Conservation (phyloP, 2,113 vertebrate species). For the Xiphophorus maculatus region DNA sequence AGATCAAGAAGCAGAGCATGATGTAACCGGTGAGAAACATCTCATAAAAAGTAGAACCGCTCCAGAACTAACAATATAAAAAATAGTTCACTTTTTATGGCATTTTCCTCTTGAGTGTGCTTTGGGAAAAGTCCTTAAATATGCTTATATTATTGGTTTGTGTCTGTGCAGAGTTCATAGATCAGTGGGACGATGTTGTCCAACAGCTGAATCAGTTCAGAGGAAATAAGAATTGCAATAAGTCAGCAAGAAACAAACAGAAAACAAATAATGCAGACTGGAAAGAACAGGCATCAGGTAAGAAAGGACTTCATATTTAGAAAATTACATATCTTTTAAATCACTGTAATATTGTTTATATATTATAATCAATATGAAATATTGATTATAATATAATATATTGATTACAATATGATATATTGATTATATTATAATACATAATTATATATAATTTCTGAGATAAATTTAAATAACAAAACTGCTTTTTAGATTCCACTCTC, state of each 20-base stretch:
- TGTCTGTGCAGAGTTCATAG: constrained; percentile 22
- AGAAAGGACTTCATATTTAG: background rate
- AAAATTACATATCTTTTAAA: background rate
- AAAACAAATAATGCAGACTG: constrained; percentile 26
- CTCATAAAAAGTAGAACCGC: background rate
- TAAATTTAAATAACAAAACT: background rate
- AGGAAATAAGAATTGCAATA: constrained; percentile 18
- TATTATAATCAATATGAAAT: too few species aligned
- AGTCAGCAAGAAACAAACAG: background rate
- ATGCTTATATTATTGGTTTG: background rate
- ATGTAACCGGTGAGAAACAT: constrained; percentile 24
- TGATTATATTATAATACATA: too few species aligned
- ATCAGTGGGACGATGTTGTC: constrained; percentile 1
- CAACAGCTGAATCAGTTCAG: background rate
- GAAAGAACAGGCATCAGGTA: constrained; percentile 38
- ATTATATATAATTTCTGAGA: background rate
- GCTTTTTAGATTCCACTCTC: background rate
- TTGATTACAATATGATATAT: too few species aligned
- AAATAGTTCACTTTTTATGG: background rate
- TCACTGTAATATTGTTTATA: background rate
- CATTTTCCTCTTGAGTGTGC: background rate
- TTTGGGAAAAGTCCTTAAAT: background rate
- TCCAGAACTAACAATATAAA: background rate
- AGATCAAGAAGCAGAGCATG: background rate
- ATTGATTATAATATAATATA: too few species aligned